Conservation (phyloP, 2,797 vertebrate genomes). For the Halcyon chelicuti region DNA sequence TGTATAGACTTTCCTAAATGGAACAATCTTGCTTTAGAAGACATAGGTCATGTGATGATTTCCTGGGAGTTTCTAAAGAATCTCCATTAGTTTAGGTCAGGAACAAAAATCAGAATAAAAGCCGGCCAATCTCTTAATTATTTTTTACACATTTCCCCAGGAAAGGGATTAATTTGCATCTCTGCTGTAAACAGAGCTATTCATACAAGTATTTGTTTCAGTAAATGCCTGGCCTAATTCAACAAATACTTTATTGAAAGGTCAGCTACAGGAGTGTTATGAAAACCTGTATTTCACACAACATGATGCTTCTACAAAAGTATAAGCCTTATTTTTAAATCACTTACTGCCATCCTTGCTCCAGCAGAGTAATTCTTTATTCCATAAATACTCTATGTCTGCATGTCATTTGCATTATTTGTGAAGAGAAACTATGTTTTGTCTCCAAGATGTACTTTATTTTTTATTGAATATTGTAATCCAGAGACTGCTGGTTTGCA, state of each 20-base stretch:
- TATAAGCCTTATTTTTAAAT: not conserved
- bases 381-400: not conserved
- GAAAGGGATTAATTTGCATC: not conserved
- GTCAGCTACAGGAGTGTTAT: not conserved
- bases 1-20: not conserved
- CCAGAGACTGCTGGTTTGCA: not conserved
- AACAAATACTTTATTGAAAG: not conserved
- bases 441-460: not conserved
- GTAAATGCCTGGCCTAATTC: not conserved
- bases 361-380: not conserved
- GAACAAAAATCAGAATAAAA: not conserved
- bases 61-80: not conserved
- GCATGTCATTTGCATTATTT: not conserved
- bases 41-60: not conserved
- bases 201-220: not conserved
- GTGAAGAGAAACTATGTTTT: not conserved
- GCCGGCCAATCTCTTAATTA: not conserved
- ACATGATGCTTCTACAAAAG: not conserved
- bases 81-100: not conserved
- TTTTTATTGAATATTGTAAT: not conserved
- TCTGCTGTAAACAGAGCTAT: not conserved
- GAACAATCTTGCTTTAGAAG: not conserved
- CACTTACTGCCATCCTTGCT: not conserved
- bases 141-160: not conserved
- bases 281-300: not conserved